Evolutionary conservation across 2,888 invertebrate species (phyloP), one percentile per base, ranked within the genome.

Genomic region (Campopleginae sp.): DNA sequence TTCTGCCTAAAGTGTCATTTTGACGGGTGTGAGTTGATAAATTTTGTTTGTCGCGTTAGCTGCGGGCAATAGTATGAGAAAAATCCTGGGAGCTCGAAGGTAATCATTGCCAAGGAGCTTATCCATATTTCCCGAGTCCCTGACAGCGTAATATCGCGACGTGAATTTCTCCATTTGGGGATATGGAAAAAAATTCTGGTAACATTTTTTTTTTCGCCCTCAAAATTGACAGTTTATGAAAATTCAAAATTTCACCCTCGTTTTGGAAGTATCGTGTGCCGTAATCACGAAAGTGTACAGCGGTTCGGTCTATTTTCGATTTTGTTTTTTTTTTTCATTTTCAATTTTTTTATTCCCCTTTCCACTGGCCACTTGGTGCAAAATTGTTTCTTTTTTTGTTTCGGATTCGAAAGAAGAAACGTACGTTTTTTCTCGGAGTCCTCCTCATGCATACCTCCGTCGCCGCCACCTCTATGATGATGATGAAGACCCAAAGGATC

Each of bases 381-480:
- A 7, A 31, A 17, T 23, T 4, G 10, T 38, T 14, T 58, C 1
- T 66, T 58, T 77, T 77, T 48, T 48, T n/a, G 46, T 61, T 44
- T 80, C 87, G 91, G 89, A 92, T 90, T 91, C 91, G 88, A 90
- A 91, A 92, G 91, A 92, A 91, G 91, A 93, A 93, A 93, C 92
- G 89, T 93, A 93, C 93, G 93, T 92, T 93, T 92, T 90, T 93
- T 93, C 92, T 93, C 92, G 90, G 91, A 91, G 75, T 92, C 92
- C 90, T 92, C 92, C 91, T 93, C 92, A 90, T 91, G 89, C 92
- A 93, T 93, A 92, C 93, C 93, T 93, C 93, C 93, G 87, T 90
- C 89, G 89, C 92, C 92, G 80, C 91, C 85, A 82, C 89, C 89
- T 68, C 89, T 89, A 83, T 92, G 92, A 86, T 93, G 93, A 89